Evolutionary conservation across 2,797 vertebrate species (phyloP).

Genomic region (Luscinia luscinia): DNA sequence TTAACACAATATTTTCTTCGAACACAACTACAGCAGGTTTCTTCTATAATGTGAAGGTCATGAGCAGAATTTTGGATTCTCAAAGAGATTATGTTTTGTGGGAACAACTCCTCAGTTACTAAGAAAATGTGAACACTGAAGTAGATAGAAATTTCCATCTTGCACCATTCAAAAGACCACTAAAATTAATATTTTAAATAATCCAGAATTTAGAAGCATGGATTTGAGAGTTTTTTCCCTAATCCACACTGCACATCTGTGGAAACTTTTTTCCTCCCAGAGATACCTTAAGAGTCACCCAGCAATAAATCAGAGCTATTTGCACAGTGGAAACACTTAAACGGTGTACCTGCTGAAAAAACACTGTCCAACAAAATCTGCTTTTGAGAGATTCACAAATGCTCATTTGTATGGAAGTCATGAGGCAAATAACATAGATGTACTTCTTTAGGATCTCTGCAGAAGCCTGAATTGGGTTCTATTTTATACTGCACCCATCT

Average conservation of each 20-base stretch:
- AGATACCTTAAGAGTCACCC: neutral
- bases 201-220: neutral
- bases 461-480: neutral
- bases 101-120: neutral
- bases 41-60: neutral
- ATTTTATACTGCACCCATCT: neutral
- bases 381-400: constrained; percentile 10
- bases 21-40: neutral
- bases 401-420: neutral
- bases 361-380: neutral
- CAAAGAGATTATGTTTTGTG: neutral
- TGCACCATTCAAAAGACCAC: neutral
- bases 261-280: fast-evolving
- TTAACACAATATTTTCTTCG: constrained; percentile 9
- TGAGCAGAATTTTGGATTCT: neutral
- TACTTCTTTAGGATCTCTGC: neutral
- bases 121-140: neutral
- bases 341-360: constrained; percentile 16
- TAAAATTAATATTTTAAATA: neutral
- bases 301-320: constrained; percentile 15
- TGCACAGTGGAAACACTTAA: neutral
- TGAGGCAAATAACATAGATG: neutral
- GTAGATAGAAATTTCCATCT: neutral
- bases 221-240: neutral
- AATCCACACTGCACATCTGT: neutral